Base-by-base conservation (phyloP, 2,797 vertebrate species). In the Cyprinella venusta region DNA sequence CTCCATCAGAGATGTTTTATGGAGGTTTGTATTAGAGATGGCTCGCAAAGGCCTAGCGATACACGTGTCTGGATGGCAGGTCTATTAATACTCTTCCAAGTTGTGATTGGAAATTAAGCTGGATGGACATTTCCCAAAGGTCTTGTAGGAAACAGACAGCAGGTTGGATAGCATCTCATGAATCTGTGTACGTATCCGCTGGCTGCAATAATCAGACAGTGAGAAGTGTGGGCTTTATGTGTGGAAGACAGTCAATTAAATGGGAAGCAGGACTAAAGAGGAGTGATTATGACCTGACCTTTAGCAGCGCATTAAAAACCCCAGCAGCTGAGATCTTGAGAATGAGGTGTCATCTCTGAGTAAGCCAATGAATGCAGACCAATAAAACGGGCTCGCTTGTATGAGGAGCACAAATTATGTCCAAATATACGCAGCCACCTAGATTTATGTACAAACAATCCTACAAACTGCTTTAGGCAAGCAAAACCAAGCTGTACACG, bases 221-320 rank as follows among this genome's bases (percentile, higher is more conserved):
- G 75, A 76, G 86, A 82, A 79, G 85, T 79, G 70, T 78, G 68
- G 82, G 80, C 87, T 87, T 88, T 84, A 88, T 85, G 78, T 84
- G 83, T 86, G 87, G 89, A 89, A 91, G 91, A 92, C 87, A 92
- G 94, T 95, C 94, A 94, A 94, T 95, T 95, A 94, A 94, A 94
- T 90, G 91, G 92, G 90, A 93, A 92, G 82, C 91, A 85, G 90
- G 84, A 91, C 91, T 93, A 94, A 94, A 94, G 91, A 94, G 92
- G 80, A 93, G 91, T 91, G 93, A 94, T 94, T 94, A 93, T 90
- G 89, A 90, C 90, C 89, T 95, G 93, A 95, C 93, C 94, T 94
- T 94, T 95, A 90, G 76, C 91, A 93, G 91, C 89, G 88, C 90
- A 93, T 93, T 92, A 92, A 91, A 90, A 92, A 87, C 87, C 83